Conservation (phyloP, 2,113 vertebrate genomes). For the Rhodinocichla rosea region DNA sequence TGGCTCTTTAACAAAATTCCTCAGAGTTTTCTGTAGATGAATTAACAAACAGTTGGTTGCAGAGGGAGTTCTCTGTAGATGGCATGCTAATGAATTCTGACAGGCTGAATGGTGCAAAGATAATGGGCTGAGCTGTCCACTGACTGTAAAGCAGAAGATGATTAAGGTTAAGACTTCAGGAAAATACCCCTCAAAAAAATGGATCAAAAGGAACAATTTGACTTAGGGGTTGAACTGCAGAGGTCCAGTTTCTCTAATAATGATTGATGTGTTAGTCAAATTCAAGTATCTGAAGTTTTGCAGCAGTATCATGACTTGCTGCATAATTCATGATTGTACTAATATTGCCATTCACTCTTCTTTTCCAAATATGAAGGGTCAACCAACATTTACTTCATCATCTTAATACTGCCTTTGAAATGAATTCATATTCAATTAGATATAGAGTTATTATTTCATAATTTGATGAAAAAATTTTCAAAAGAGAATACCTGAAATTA, state of each 20-base stretch:
- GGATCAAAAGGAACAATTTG: background rate
- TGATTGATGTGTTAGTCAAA: background rate
- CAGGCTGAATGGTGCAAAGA: conserved; percentile 68
- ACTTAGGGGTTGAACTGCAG: background rate
- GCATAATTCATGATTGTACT: background rate
- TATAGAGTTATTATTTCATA: background rate
- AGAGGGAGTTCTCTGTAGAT: conserved; percentile 47
- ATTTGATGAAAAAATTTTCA: background rate
- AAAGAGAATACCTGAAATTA: background rate
- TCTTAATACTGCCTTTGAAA: background rate
- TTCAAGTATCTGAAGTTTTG: background rate
- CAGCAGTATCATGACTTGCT: background rate
- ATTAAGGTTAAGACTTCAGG: conserved; percentile 29
- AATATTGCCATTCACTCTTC: background rate
- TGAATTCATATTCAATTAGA: background rate
- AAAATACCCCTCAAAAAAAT: conserved; percentile 3
- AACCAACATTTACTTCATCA: background rate
- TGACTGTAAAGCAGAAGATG: conserved; percentile 65
- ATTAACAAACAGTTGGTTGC: conserved; percentile 56
- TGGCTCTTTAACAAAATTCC: conserved; percentile 56
- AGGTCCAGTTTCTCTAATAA: background rate
- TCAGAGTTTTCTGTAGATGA: conserved; percentile 40
- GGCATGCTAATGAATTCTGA: conserved; percentile 67
- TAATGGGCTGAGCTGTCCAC: conserved; percentile 62
- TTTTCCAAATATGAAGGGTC: background rate